These are phyloP conservation scores for Tadarida brasiliensis DNA, from an alignment of 2,797 vertebrate species.

Conservation along the genomic window DNA sequence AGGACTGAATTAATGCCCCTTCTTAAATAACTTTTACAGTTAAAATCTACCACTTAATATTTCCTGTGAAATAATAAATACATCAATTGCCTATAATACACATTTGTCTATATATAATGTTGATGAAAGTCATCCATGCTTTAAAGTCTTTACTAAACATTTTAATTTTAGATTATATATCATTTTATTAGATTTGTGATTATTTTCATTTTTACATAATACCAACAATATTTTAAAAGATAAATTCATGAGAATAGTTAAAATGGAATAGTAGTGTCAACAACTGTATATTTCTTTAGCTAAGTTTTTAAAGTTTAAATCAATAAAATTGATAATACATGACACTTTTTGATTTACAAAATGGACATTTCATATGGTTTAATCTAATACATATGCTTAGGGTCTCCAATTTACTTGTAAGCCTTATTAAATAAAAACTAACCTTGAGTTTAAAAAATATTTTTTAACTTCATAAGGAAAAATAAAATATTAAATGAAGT, in stretches of 20 bases:
- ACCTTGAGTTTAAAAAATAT: background rate
- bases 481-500: slow-evolving; percentile 19
- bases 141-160: background rate
- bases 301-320: background rate
- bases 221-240: background rate
- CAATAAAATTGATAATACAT: background rate
- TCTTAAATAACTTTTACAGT: slow-evolving; percentile 6
- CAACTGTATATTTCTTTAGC: background rate
- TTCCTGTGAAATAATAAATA: background rate
- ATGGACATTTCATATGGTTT: background rate
- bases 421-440: background rate
- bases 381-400: background rate
- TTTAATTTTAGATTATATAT: background rate
- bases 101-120: background rate
- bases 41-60: background rate
- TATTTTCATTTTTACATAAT: background rate
- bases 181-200: background rate
- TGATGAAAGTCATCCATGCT: background rate
- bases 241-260: background rate
- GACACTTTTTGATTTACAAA: background rate
- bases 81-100: background rate
- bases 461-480: background rate
- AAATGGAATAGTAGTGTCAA: background rate
- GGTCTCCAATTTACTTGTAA: background rate
- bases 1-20: background rate